phyloP scores from a whole-genome alignment of 1,140 invertebrate genomes.

The Sesamia nonagrioides region DNA sequence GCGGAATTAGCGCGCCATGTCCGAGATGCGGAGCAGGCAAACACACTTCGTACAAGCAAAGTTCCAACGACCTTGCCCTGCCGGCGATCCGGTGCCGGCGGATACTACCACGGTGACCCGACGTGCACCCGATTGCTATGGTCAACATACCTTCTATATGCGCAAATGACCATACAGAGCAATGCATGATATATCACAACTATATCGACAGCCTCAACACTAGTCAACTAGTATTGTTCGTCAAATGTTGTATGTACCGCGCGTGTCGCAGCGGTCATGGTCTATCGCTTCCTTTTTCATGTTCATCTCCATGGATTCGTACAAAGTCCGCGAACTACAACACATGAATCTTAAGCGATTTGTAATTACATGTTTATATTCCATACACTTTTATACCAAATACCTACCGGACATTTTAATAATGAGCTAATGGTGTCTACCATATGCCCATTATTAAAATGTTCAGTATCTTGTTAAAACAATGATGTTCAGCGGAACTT shows the following conservation, averaged over 20 bases:
- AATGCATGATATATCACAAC: conserved; percentile 8
- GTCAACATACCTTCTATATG: not conserved
- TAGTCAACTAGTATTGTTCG: conserved; percentile 10
- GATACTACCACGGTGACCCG: not conserved
- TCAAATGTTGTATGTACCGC: conserved; percentile 40
- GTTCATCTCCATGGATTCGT: conserved; percentile 38
- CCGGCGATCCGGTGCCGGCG: conserved; percentile 10
- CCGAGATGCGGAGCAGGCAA: conserved; percentile 72
- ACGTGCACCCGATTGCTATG: not conserved
- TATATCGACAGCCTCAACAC: not conserved
- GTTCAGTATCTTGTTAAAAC: conserved; percentile 25
- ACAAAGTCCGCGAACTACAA: conserved; percentile 45
- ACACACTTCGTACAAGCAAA: conserved; percentile 49
- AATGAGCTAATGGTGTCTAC: conserved; percentile 13
- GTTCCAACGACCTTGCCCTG: conserved; percentile 34
- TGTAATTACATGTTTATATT: conserved; percentile 53
- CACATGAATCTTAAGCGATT: conserved; percentile 49
- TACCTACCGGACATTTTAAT: conserved; percentile 41
- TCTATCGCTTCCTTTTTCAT: conserved; percentile 49
- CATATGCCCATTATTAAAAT: too few relatives aligned
- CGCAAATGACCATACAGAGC: conserved; percentile 2
- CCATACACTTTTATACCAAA: conserved; percentile 43
- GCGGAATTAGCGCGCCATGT: conserved; percentile 82
- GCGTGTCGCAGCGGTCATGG: conserved; percentile 18
- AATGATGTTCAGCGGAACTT: conserved; percentile 29